A percentile compares a stretch with the other conserved stretches of the same genome.
Evolutionary conservation across 2,797 vertebrate species (phyloP).

Genomic region (Peromyscus attwateri): DNA sequence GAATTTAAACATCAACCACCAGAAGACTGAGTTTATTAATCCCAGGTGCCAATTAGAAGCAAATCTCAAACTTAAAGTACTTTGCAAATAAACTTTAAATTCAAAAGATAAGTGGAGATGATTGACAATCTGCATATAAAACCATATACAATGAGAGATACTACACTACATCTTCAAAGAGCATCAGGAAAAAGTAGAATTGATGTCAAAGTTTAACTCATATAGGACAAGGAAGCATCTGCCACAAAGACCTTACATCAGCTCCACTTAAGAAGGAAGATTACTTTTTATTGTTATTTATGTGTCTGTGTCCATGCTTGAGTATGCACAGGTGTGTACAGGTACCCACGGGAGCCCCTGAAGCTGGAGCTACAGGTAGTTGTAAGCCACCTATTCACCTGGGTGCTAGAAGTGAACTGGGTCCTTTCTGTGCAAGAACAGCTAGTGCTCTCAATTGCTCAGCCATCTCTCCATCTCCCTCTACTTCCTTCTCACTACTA

Average conservation of each 20-base stretch:
- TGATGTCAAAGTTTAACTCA: constrained; percentile 18
- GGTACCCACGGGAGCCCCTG: neutral
- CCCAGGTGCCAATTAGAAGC: constrained; percentile 3
- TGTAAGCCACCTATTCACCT: no score
- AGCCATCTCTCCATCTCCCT: neutral
- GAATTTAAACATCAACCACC: constrained; percentile 37
- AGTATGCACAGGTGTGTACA: neutral
- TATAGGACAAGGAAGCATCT: neutral
- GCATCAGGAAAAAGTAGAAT: constrained; percentile 21
- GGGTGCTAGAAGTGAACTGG: neutral
- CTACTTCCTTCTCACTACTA: neutral
- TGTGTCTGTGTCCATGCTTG: neutral
- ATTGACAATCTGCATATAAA: neutral
- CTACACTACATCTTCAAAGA: constrained; percentile 21
- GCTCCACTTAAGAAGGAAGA: neutral
- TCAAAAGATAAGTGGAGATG: neutral
- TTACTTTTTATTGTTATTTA: neutral
- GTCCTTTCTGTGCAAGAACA: neutral
- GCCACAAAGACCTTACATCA: neutral
- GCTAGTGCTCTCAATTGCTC: neutral
- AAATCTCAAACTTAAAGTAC: constrained; percentile 51
- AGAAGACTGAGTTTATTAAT: constrained; percentile 56
- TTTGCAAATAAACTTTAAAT: constrained; percentile 70
- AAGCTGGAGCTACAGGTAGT: neutral
- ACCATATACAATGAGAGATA: neutral